A percentile compares a stretch with the other conserved stretches of the same genome.
These are phyloP conservation scores for Acropternis orthonyx DNA, from an alignment of 2,797 vertebrate genomes.

Conservation along the genomic window DNA sequence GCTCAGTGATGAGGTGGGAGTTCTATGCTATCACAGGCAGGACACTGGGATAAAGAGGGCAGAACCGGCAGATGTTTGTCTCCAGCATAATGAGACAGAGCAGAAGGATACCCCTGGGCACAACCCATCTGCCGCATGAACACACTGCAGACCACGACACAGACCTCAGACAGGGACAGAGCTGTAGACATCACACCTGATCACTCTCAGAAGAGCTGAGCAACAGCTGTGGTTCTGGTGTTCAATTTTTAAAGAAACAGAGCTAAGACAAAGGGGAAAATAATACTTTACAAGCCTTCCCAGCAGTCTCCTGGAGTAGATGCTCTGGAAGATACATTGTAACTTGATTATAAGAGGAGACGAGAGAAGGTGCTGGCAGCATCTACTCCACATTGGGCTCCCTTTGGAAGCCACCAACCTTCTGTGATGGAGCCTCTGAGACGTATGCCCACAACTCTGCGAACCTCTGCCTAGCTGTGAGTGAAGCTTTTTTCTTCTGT, in stretches of 20 bases:
- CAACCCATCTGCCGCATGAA: rapidly evolving
- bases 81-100: neutral
- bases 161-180: neutral
- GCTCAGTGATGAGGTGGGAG: rapidly evolving
- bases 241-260: neutral
- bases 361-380: neutral
- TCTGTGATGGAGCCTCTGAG: neutral
- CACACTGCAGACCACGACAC: rapidly evolving
- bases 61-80: neutral
- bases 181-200: rapidly evolving
- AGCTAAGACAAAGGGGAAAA: neutral
- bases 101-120: neutral
- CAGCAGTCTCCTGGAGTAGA: neutral
- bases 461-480: neutral
- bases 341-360: neutral
- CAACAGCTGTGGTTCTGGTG: neutral
- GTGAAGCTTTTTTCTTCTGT: neutral
- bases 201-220: no score
- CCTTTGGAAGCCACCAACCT: neutral
- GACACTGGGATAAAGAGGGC: neutral
- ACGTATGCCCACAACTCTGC: neutral
- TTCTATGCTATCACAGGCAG: neutral
- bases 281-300: neutral
- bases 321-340: neutral
- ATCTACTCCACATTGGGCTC: rapidly evolving